These are phyloP conservation scores for Lutjanus campechanus DNA, from an alignment of 2,797 vertebrate species.

Conservation along the genomic window DNA sequence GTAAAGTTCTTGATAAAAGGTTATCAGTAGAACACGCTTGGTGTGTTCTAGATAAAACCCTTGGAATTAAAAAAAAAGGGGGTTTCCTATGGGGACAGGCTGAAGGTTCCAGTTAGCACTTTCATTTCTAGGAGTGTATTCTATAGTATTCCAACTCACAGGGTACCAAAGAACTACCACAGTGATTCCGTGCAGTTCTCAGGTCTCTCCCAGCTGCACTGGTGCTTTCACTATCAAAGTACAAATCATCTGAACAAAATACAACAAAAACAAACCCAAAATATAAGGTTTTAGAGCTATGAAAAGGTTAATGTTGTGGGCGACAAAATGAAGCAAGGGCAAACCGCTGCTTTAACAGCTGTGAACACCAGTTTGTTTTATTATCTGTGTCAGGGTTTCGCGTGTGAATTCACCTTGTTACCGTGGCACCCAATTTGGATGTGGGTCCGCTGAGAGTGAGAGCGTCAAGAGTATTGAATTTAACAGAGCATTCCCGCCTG, in stretches of 20 bases:
- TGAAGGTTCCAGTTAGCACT: too few species aligned
- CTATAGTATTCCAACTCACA: not conserved
- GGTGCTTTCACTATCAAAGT: slow-evolving; percentile 4
- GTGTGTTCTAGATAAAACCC: too few species aligned
- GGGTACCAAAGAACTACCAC: too few species aligned
- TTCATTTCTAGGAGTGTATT: too few species aligned
- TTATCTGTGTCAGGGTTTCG: slow-evolving; percentile 10
- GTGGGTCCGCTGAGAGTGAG: slow-evolving; percentile 35
- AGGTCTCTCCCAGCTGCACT: not conserved
- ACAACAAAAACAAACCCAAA: not conserved
- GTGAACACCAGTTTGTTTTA: slow-evolving; percentile 21
- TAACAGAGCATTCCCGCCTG: slow-evolving; percentile 44
- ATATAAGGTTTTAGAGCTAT: not conserved
- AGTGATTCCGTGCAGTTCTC: slow-evolving; percentile 5
- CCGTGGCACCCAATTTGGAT: slow-evolving; percentile 39
- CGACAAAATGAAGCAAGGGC: not conserved
- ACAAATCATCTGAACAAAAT: slow-evolving; percentile 5
- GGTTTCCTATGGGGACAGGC: too few species aligned
- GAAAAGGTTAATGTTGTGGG: not conserved
- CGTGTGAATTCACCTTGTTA: slow-evolving; percentile 31
- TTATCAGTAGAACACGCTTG: too few species aligned
- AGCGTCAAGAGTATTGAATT: slow-evolving; percentile 38
- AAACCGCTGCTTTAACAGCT: not conserved
- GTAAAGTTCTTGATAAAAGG: too few species aligned
- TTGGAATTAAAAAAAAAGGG: too few species aligned